phyloP scores from a whole-genome alignment of 2,888 invertebrate genomes.

The Heliconius erato region DNA sequence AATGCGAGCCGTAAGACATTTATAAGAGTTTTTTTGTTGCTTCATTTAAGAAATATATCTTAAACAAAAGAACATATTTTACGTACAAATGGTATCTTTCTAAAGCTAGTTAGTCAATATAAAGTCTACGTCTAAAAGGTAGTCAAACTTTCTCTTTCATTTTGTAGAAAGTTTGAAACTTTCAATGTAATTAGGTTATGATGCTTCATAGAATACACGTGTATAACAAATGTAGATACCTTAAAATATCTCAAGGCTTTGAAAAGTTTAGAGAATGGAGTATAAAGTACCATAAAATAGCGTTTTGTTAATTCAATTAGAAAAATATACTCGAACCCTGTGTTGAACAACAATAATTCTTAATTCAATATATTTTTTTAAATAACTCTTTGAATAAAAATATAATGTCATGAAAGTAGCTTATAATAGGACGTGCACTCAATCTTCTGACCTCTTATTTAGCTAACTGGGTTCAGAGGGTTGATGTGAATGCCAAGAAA shows the following conservation, averaged over 20 bases:
- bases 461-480: too few species aligned
- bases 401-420: too few species aligned
- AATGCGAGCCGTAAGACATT: neutral
- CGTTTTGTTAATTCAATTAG: too few species aligned
- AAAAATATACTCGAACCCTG: too few species aligned
- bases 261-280: neutral
- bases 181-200: conserved; percentile 9
- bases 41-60: neutral
- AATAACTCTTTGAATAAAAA: too few species aligned
- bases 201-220: neutral
- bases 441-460: too few species aligned
- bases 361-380: too few species aligned
- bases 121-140: neutral
- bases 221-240: conserved; percentile 5
- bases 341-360: too few species aligned
- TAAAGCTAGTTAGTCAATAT: neutral
- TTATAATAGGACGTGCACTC: too few species aligned
- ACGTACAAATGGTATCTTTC: neutral
- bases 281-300: too few species aligned
- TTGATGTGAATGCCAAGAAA: too few species aligned
- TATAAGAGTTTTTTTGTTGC: neutral
- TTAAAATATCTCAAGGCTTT: neutral
- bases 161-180: conserved; percentile 3
- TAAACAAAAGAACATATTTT: neutral
- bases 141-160: neutral